Evolutionary conservation across 2,113 vertebrate genomes (phyloP).

Genomic region (Donacobius atricapilla): DNA sequence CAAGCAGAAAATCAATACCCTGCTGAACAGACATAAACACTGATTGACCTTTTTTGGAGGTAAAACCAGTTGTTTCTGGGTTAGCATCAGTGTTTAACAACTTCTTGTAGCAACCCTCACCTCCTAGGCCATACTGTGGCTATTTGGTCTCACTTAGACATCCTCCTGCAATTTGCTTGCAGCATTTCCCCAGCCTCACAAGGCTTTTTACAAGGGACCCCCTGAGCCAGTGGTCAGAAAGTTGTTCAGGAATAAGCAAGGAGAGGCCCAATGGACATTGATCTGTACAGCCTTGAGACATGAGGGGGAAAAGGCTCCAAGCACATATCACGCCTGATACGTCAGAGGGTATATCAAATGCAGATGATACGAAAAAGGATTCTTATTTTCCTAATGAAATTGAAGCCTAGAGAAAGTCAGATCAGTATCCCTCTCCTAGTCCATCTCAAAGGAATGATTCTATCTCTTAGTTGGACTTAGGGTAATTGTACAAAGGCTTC

Average conservation of each 20-base stretch:
- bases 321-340: neutral
- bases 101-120: too few species aligned
- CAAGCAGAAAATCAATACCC: neutral
- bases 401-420: constrained; percentile 30
- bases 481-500: constrained; percentile 78
- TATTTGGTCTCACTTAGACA: rapidly evolving
- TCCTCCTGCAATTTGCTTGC: neutral
- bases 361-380: neutral
- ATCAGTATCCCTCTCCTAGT: constrained; percentile 14
- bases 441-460: constrained; percentile 76
- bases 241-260: neutral
- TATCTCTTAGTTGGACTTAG: constrained; percentile 73
- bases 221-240: neutral
- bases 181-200: too few species aligned
- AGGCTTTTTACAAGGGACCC: neutral
- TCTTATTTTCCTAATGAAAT: constrained; percentile 46
- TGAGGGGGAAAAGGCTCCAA: neutral
- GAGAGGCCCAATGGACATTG: neutral
- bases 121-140: neutral
- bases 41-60: rapidly evolving
- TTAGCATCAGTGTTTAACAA: neutral
- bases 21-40: neutral
- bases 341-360: neutral
- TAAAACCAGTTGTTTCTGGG: neutral
- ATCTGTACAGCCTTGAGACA: neutral